Conservation (phyloP, 2,797 vertebrate genomes). For the Uromys caudimaculatus region DNA sequence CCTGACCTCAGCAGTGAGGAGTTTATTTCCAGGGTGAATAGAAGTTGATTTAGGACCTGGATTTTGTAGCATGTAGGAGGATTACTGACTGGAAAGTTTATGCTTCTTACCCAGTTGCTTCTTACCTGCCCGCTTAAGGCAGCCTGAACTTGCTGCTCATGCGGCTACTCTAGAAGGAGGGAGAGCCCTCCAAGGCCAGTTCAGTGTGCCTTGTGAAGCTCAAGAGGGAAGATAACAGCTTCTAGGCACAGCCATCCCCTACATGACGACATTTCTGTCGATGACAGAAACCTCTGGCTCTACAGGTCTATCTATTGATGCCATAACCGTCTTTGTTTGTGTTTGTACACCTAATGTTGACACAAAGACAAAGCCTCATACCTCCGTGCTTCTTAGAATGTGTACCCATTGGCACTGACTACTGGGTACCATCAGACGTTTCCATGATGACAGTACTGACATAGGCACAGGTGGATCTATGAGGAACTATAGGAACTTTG, state of each 20-base stretch:
- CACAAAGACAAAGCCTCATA: background rate
- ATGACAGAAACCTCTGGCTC: too few relatives aligned
- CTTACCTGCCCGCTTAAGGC: background rate
- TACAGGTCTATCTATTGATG: background rate
- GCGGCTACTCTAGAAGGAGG: background rate
- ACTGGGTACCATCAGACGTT: background rate
- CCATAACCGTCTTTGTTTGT: too few relatives aligned
- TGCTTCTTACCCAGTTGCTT: background rate
- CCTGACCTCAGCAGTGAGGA: background rate
- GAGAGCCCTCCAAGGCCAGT: background rate
- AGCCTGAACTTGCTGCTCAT: background rate
- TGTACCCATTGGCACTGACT: background rate
- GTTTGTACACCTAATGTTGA: background rate
- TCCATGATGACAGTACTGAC: background rate
- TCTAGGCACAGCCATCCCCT: background rate
- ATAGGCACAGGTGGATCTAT: background rate
- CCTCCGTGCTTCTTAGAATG: background rate
- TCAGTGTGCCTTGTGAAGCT: background rate
- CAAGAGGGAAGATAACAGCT: background rate
- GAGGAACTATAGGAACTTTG: fast-evolving
- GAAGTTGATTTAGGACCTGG: background rate
- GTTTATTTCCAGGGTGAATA: background rate
- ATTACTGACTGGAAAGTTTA: background rate
- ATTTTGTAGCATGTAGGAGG: background rate
- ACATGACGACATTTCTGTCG: background rate